Conservation (phyloP, 2,888 invertebrate species). For the Diaphora mendica region DNA sequence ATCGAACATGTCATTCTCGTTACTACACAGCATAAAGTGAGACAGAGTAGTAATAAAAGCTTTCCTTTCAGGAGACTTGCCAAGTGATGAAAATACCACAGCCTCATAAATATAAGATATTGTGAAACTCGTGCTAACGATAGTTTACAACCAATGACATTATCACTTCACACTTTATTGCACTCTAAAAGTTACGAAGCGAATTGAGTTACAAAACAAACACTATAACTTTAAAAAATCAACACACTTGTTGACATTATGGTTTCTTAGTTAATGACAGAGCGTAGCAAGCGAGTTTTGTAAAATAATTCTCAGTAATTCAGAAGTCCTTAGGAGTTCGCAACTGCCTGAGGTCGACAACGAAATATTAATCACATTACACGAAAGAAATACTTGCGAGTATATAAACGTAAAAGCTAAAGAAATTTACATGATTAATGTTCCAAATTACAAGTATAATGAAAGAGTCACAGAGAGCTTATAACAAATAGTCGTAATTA, state of each 20-base stretch:
- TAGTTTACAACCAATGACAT: constrained; percentile 48
- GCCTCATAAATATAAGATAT: constrained; percentile 48
- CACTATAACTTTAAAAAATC: neutral
- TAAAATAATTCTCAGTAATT: neutral
- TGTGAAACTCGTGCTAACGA: constrained; percentile 34
- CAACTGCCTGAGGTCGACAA: neutral
- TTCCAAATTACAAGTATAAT: neutral
- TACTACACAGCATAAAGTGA: constrained; percentile 11
- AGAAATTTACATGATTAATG: too few relatives aligned
- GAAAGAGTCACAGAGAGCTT: neutral
- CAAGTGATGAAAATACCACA: constrained; percentile 40
- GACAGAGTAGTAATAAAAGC: constrained; percentile 13
- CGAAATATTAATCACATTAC: neutral
- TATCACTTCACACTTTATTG: constrained; percentile 56
- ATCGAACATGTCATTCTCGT: neutral
- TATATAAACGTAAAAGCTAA: neutral
- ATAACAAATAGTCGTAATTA: neutral
- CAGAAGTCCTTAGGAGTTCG: neutral
- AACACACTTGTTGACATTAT: neutral
- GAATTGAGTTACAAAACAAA: constrained; percentile 2
- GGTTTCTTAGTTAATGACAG: neutral
- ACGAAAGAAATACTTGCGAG: neutral
- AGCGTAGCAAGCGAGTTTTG: neutral
- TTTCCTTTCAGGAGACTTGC: constrained; percentile 31
- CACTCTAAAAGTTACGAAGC: constrained; percentile 43